phyloP scores from a whole-genome alignment of 2,113 vertebrate genomes.

The Pholis gunnellus region DNA sequence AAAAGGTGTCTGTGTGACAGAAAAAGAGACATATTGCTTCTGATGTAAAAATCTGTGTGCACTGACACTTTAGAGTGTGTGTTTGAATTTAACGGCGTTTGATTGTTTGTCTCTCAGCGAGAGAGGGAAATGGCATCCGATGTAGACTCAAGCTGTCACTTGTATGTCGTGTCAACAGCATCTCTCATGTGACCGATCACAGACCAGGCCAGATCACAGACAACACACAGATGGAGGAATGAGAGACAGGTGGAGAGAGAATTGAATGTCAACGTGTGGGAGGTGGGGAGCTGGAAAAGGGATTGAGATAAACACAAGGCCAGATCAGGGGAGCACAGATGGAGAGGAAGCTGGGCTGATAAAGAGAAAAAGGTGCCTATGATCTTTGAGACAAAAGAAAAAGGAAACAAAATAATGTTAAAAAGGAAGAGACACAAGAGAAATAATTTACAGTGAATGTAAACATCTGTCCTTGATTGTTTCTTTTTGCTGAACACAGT shows the following conservation, averaged over 20 bases:
- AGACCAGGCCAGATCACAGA: constrained; percentile 41
- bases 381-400: constrained; percentile 10
- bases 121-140: constrained; percentile 11
- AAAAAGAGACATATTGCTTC: background rate
- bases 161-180: constrained; percentile 41
- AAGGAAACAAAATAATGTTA: background rate
- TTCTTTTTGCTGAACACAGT: constrained; percentile 12
- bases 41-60: constrained; percentile 21
- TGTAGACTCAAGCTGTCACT: constrained; percentile 33
- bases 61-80: background rate
- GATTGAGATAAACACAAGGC: constrained; percentile 30
- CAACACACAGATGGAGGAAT: constrained; percentile 35
- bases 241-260: background rate
- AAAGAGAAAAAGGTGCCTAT: background rate
- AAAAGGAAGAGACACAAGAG: background rate
- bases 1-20: background rate
- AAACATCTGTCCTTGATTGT: constrained; percentile 14
- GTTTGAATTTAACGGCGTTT: constrained; percentile 12
- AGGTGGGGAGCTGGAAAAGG: constrained; percentile 27
- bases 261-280: constrained; percentile 40
- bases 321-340: constrained; percentile 46
- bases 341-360: constrained; percentile 7
- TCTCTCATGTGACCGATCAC: constrained; percentile 21
- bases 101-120: background rate
- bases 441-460: background rate